Evolutionary conservation across 2,888 invertebrate genomes (phyloP).

Genomic region (Oligia latruncula): DNA sequence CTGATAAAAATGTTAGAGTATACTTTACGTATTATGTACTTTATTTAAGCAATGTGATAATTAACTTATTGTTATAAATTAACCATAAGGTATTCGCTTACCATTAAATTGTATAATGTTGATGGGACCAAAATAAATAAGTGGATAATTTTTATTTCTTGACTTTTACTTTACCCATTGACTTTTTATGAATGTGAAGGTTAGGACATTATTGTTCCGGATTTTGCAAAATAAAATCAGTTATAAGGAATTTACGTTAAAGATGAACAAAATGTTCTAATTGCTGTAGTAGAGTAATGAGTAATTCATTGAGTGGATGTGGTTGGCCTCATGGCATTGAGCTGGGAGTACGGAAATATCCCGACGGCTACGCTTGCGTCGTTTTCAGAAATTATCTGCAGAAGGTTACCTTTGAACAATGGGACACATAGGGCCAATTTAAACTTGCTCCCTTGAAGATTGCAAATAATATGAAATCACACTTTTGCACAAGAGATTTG

Average conservation of each 20-base stretch:
- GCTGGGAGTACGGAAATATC: constrained; percentile 70
- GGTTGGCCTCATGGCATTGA: constrained; percentile 89
- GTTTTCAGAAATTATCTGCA: constrained; percentile 34
- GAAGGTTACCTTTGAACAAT: constrained; percentile 46
- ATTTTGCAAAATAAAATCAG: background rate
- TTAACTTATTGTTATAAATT: constrained; percentile 64
- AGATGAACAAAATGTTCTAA: constrained; percentile 54
- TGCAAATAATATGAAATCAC: background rate
- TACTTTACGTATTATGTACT: constrained; percentile 45
- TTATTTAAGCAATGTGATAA: constrained; percentile 67
- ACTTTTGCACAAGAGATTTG: background rate
- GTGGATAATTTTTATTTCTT: constrained; percentile 59
- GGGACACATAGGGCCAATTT: background rate
- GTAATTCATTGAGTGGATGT: constrained; percentile 83
- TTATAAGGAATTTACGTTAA: background rate
- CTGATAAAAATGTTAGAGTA: constrained; percentile 50
- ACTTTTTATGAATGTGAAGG: background rate
- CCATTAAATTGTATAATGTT: constrained; percentile 67
- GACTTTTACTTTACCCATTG: constrained; percentile 31
- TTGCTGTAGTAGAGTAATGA: constrained; percentile 75
- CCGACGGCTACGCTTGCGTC: constrained; percentile 37
- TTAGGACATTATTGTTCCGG: background rate
- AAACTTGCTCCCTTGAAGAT: background rate
- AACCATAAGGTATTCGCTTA: constrained; percentile 65
- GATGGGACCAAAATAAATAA: constrained; percentile 84